A percentile compares a stretch with the other conserved stretches of the same genome.
Evolutionary conservation across 92 coral and sea anemone genomes (phyloP).

Genomic region (Metridium senile): DNA sequence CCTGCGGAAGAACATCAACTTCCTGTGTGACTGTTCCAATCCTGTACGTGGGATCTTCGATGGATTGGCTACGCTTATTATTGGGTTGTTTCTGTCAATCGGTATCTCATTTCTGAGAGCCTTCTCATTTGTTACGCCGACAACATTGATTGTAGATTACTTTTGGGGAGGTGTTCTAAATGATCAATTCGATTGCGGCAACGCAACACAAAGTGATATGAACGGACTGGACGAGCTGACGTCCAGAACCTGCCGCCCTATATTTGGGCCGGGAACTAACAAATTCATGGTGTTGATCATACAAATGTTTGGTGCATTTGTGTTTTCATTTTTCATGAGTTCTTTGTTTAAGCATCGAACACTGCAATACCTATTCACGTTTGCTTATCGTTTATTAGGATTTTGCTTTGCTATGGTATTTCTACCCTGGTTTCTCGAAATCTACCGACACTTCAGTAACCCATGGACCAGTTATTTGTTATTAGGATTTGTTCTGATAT

Average conservation of each 20-base stretch:
- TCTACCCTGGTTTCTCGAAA: conserved; percentile 84
- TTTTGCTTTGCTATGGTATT: conserved; percentile 73
- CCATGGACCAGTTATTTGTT: conserved; percentile 33
- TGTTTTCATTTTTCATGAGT: conserved; percentile 17
- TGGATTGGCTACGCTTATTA: background rate
- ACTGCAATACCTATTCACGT: conserved; percentile 14
- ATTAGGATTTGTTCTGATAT: conserved; percentile 32
- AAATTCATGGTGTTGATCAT: conserved; percentile 17
- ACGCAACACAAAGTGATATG: background rate
- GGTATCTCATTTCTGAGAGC: background rate
- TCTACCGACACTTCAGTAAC: conserved; percentile 64
- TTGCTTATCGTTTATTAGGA: conserved; percentile 36
- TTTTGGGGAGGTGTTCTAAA: background rate
- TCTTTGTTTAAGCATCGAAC: conserved; percentile 10
- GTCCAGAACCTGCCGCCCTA: conserved; percentile 12
- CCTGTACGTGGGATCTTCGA: background rate
- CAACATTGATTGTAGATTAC: background rate
- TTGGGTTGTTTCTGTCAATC: background rate
- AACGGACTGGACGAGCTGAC: background rate
- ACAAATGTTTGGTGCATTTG: conserved; percentile 20
- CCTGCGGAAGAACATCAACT: conserved; percentile 55
- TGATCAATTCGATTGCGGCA: background rate
- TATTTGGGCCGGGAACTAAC: conserved; percentile 47
- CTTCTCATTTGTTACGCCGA: background rate
- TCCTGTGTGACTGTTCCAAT: conserved; percentile 51